Evolutionary conservation across 1,140 invertebrate species (phyloP), one percentile per base, ranked within the genome.

Genomic region (Gryllus bimaculatus): DNA sequence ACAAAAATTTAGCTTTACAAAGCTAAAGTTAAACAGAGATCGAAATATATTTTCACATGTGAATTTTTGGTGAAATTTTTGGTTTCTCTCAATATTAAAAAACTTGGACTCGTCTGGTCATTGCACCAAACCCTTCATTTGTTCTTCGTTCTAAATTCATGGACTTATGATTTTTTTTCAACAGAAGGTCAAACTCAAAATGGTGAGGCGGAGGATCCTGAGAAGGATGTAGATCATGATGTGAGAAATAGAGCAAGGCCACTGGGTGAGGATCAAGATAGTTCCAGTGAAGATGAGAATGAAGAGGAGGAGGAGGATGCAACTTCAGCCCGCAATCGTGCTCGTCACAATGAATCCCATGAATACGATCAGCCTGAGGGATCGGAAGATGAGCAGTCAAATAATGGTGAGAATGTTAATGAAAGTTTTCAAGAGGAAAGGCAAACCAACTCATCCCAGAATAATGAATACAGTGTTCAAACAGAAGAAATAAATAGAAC

Each of bases 351-450:
- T 73, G 89, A 91, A 81, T 90, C 91, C 78, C 90, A 91, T 74
- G 94, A 94, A 73, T 93, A 94, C 83, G 93, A 96, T 81, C 95
- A 96, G 83, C 90, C 90, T 1, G 93, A 93, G 79, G 93, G 93
- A 75, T 91, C 91, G 21, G 94, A 94, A 66, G 85, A 87, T 73
- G 82, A 85, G 7, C 83, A 84, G 21, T 85, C 20, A 10, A 20
- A 21, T 8, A 10, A 2, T 75, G 74, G 39, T 75, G 39, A 75
- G 13, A 26, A 12, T 39, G 26, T 39, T 39, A 5, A 39, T 39
- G 26, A 39, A 2, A 39, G 26, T 39, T 39, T 39, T 39, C 26
- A 39, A 5, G 26, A 39, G 26, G 5, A 39, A 39, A 39, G 26
- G 1, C 26, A 39, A 39, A 1, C 1, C 26, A 39, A 39, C 26